A percentile compares a stretch with the other conserved stretches of the same genome.
Conservation (phyloP, 2,113 vertebrate species). For the Carassius gibelio region DNA sequence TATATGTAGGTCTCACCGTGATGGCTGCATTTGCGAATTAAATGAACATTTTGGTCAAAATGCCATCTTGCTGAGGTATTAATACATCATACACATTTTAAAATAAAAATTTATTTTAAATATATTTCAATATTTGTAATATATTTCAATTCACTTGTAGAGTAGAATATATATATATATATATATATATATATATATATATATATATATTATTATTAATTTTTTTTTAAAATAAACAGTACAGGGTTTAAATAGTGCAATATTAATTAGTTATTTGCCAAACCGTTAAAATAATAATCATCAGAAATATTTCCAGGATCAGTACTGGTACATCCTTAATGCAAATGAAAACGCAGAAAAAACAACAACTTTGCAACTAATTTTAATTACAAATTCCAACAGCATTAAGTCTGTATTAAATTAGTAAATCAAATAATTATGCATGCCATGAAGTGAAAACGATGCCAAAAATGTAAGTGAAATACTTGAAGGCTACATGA, state of each 20-base stretch:
- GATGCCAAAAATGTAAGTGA: neutral
- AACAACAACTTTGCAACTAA: neutral
- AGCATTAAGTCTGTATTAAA: neutral
- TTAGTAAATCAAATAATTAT: neutral
- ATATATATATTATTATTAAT: no score
- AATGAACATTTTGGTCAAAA: neutral
- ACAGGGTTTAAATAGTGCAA: neutral
- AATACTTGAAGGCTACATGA: neutral
- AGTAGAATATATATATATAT: neutral
- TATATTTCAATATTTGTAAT: no score
- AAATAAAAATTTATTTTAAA: neutral
- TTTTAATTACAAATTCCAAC: neutral
- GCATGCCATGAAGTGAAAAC: neutral
- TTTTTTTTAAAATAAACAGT: neutral
- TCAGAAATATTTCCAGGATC: neutral
- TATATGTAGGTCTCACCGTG: neutral
- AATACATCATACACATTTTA: neutral
- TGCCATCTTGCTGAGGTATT: neutral
- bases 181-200: no score
- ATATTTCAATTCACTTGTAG: neutral
- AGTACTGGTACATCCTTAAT: neutral
- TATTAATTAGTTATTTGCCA: neutral
- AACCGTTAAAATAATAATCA: neutral
- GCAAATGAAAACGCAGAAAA: neutral
- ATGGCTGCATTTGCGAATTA: neutral